These are phyloP conservation scores for Leptopilina myrica DNA, from an alignment of 2,888 invertebrate species.

Conservation along the genomic window DNA sequence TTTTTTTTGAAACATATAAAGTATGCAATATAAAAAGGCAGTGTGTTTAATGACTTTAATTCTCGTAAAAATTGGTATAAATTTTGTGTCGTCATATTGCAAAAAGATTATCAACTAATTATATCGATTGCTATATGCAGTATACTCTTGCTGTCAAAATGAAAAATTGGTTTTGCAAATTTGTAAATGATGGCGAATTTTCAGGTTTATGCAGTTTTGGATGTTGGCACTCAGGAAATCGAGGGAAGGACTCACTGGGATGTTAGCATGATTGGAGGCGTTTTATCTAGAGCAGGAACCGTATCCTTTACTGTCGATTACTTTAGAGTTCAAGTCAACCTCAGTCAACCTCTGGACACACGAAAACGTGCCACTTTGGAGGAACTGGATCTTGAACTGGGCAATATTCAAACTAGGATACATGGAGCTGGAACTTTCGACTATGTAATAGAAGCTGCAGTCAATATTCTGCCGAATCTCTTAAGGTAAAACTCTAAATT, in stretches of 20 bases:
- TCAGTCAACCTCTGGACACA: slow-evolving; percentile 88
- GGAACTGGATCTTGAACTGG: slow-evolving; percentile 87
- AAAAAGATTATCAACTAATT: too few species aligned
- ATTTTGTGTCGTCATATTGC: too few species aligned
- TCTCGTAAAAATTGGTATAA: too few species aligned
- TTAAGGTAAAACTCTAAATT: slow-evolving; percentile 78
- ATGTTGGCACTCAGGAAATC: slow-evolving; percentile 88
- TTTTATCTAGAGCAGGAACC: slow-evolving; percentile 84
- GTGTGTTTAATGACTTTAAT: too few species aligned
- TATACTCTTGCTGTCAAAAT: not conserved
- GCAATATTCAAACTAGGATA: slow-evolving; percentile 90
- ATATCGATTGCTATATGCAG: too few species aligned
- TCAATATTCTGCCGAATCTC: slow-evolving; percentile 91
- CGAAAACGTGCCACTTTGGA: slow-evolving; percentile 84
- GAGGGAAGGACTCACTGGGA: slow-evolving; percentile 90
- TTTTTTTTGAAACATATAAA: too few species aligned
- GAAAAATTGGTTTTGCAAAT: not conserved
- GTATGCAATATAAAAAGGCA: too few species aligned
- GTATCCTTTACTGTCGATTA: slow-evolving; percentile 89
- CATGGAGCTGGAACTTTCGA: slow-evolving; percentile 93
- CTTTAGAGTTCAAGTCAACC: slow-evolving; percentile 82
- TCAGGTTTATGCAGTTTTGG: slow-evolving; percentile 80
- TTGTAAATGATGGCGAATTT: too few species aligned
- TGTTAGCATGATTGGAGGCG: slow-evolving; percentile 82
- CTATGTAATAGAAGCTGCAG: slow-evolving; percentile 87